Percentiles rank a stretch among this genome's conserved stretches.
phyloP scores from a whole-genome alignment of 2,113 vertebrate species.

The Pelobates fuscus region DNA sequence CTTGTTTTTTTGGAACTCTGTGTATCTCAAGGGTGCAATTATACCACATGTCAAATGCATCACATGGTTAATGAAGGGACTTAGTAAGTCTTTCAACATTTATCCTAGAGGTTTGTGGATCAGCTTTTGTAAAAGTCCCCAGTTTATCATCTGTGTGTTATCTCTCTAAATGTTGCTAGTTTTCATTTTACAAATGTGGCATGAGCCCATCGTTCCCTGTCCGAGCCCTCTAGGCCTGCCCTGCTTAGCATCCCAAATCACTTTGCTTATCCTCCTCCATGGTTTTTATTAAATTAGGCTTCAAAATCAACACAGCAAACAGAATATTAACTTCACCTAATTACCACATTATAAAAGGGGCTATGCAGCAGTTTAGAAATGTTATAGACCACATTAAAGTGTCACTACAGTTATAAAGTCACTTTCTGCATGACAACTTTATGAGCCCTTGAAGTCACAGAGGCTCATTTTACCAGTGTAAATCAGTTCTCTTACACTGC shows the following conservation, averaged over 20 bases:
- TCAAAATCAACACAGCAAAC: constrained; percentile 12
- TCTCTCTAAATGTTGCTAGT: constrained; percentile 44
- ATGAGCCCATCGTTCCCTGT: not conserved
- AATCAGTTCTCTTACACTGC: constrained; percentile 19
- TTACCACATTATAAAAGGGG: constrained; percentile 40
- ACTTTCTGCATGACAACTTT: constrained; percentile 40
- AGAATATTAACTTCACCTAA: constrained; percentile 14
- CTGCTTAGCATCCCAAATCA: not conserved
- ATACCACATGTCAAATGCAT: constrained; percentile 59
- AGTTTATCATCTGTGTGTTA: constrained; percentile 39
- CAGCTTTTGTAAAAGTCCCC: constrained; percentile 21
- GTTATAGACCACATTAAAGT: not conserved
- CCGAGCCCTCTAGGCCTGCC: not conserved
- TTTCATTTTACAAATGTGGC: not conserved
- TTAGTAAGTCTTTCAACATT: constrained; percentile 51
- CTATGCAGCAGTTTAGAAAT: not conserved
- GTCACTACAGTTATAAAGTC: constrained; percentile 40
- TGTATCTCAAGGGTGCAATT: constrained; percentile 56
- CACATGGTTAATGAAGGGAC: constrained; percentile 57
- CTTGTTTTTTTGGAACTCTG: constrained; percentile 56
- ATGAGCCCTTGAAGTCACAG: constrained; percentile 33
- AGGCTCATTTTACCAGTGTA: constrained; percentile 32
- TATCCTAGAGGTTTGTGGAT: not conserved
- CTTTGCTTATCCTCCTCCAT: constrained; percentile 1
- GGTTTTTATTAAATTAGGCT: constrained; percentile 21